Conservation (phyloP, 1,140 invertebrate genomes). For the Drosophila lacteicornis region DNA sequence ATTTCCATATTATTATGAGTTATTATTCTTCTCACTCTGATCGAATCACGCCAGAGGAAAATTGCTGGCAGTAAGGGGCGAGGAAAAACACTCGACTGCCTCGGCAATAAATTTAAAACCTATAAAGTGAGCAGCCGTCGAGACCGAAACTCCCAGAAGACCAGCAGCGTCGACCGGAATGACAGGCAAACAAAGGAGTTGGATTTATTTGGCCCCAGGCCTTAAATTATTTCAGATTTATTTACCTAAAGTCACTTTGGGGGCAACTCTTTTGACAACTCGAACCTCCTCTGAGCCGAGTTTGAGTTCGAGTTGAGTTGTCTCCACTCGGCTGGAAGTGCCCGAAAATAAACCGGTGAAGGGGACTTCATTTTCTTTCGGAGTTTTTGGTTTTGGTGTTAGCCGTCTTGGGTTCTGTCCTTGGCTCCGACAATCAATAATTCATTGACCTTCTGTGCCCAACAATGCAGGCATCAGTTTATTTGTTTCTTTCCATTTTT, state of each 20-base stretch:
- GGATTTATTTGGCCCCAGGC: constrained; percentile 40
- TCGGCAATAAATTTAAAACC: constrained; percentile 36
- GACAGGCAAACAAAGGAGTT: constrained; percentile 41
- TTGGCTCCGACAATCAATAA: constrained; percentile 37
- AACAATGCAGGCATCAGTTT: constrained; percentile 33
- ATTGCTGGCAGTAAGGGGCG: neutral
- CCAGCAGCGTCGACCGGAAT: neutral
- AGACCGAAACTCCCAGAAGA: constrained; percentile 29
- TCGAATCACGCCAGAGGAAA: constrained; percentile 25
- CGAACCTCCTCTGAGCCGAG: constrained; percentile 3
- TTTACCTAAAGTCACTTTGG: constrained; percentile 47
- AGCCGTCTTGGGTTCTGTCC: constrained; percentile 10
- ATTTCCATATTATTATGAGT: constrained; percentile 35
- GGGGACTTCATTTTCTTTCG: constrained; percentile 11
- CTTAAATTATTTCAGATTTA: constrained; percentile 51
- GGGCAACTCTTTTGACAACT: constrained; percentile 46
- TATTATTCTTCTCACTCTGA: constrained; percentile 36
- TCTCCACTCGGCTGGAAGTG: constrained; percentile 25
- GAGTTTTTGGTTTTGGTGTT: constrained; percentile 12
- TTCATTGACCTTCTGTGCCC: constrained; percentile 47
- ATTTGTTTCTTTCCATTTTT: constrained; percentile 30
- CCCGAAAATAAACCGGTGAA: constrained; percentile 18
- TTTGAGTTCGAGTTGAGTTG: constrained; percentile 24
- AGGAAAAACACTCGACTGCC: constrained; percentile 32
- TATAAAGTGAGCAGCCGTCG: constrained; percentile 22